Percentiles rank a stretch among this genome's conserved stretches.
These are phyloP conservation scores for Lutra lutra DNA, from an alignment of 2,797 vertebrate species.

Conservation along the genomic window DNA sequence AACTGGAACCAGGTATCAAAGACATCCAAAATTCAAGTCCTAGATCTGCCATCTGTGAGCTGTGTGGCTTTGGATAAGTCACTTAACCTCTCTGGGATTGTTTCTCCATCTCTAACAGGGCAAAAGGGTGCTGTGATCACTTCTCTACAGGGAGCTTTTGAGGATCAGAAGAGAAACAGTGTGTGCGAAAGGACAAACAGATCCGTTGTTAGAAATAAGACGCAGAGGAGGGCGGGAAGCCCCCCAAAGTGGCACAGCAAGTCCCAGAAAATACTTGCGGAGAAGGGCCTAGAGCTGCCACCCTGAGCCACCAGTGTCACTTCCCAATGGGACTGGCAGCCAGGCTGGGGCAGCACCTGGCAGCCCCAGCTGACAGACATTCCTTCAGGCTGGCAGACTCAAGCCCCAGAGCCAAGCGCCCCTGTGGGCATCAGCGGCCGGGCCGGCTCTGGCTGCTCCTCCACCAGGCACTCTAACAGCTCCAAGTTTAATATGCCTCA, in stretches of 20 bases:
- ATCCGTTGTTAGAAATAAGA: neutral
- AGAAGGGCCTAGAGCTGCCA: neutral
- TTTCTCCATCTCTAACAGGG: neutral
- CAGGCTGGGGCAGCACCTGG: conserved; percentile 56
- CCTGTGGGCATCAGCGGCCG: conserved; percentile 34
- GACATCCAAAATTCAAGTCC: neutral
- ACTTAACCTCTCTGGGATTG: neutral
- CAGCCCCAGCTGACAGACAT: conserved; percentile 55
- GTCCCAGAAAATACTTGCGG: neutral
- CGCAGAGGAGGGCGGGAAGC: neutral
- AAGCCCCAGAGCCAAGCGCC: conserved; percentile 59
- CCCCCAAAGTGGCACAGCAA: neutral
- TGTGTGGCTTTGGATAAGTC: neutral
- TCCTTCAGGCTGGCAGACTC: conserved; percentile 30
- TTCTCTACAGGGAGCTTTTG: neutral
- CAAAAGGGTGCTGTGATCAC: neutral
- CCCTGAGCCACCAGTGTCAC: neutral
- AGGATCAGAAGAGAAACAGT: neutral
- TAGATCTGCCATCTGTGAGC: neutral
- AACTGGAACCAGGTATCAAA: neutral
- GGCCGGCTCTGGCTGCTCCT: conserved; percentile 66
- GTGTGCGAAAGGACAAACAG: neutral
- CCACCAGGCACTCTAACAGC: conserved; percentile 54
- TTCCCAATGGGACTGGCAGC: neutral
- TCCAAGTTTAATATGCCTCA: conserved; percentile 61